Percentiles rank a stretch among this genome's conserved stretches.
Evolutionary conservation across 2,888 invertebrate species (phyloP).

Genomic region (Nephrotoma appendiculata): DNA sequence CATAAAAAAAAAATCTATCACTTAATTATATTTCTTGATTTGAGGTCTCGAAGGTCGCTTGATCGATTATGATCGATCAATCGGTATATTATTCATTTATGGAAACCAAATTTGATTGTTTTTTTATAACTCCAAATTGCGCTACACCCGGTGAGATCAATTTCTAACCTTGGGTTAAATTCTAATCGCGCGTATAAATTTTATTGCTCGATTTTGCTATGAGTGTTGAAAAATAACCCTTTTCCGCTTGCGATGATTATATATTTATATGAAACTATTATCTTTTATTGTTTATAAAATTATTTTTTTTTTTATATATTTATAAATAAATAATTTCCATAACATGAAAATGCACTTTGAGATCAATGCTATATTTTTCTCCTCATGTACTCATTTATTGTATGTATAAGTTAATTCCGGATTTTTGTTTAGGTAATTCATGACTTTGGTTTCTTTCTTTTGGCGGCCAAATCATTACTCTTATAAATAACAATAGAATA

Average conservation of each 20-base stretch:
- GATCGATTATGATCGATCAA: not conserved
- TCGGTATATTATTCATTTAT: not conserved
- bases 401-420: not conserved
- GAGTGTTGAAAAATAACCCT: not conserved
- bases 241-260: not conserved
- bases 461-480: not conserved
- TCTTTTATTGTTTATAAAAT: not conserved
- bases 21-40: not conserved
- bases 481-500: not conserved
- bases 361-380: not conserved
- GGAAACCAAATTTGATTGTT: not conserved
- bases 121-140: not conserved
- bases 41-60: not conserved
- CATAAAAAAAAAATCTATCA: not conserved
- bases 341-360: not conserved
- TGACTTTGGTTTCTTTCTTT: not conserved
- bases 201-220: not conserved
- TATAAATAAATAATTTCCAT: not conserved
- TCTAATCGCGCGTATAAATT: not conserved
- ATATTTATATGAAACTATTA: not conserved
- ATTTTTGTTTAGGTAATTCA: not conserved
- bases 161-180: not conserved
- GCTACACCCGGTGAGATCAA: not conserved
- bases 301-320: too few relatives aligned
- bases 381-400: not conserved